Conservation (phyloP, 2,888 invertebrate genomes). For the Brenthis ino region DNA sequence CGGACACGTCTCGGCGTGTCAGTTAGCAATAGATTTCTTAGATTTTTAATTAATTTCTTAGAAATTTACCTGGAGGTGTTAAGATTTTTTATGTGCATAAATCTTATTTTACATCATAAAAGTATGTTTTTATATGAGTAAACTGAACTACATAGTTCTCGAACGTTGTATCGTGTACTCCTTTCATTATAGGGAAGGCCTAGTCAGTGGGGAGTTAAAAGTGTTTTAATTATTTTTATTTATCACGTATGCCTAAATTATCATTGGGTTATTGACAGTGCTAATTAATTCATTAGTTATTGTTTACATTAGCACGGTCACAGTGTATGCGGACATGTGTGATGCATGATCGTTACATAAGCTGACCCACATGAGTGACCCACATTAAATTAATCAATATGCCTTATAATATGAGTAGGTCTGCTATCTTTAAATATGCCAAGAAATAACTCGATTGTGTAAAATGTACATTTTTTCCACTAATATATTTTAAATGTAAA, state of each 20-base stretch:
- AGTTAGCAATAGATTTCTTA: too few species aligned
- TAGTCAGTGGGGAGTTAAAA: background rate
- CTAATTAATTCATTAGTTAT: background rate
- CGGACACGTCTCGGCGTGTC: too few species aligned
- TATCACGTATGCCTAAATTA: background rate
- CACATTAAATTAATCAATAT: constrained; percentile 20
- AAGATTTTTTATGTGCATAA: too few species aligned
- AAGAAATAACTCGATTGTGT: background rate
- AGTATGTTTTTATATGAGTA: too few species aligned
- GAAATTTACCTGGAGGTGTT: too few species aligned
- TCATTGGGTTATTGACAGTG: background rate
- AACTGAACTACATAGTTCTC: too few species aligned
- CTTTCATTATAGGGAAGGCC: too few species aligned
- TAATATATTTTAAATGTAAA: too few species aligned
- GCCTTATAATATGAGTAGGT: constrained; percentile 1
- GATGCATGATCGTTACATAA: constrained; percentile 10
- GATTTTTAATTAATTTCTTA: too few species aligned
- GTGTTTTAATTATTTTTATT: background rate
- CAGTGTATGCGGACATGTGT: constrained; percentile 8
- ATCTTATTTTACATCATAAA: too few species aligned
- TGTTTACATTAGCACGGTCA: background rate
- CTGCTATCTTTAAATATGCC: background rate
- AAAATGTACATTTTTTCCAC: background rate
- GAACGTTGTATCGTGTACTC: too few species aligned
- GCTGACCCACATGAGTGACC: constrained; percentile 19